phyloP scores from a whole-genome alignment of 2,888 invertebrate genomes.

The Orthosia incerta region DNA sequence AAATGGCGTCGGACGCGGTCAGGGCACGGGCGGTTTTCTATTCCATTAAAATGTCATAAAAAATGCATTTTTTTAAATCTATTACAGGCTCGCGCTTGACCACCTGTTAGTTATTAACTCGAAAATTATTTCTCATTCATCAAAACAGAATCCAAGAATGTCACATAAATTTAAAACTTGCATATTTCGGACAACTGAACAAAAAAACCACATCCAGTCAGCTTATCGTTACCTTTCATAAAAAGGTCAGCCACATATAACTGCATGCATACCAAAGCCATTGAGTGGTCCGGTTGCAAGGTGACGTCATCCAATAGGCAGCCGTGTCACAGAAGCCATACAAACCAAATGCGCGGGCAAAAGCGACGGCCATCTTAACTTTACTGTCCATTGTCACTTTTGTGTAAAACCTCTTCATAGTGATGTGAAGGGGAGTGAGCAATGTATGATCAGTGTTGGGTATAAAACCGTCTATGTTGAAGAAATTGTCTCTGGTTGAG shows the following conservation, averaged over 20 bases:
- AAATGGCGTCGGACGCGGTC: too few relatives aligned
- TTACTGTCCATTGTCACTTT: slow-evolving; percentile 78
- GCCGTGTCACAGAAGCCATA: slow-evolving; percentile 87
- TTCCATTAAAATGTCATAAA: too few relatives aligned
- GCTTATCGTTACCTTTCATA: slow-evolving; percentile 61
- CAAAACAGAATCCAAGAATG: slow-evolving; percentile 16
- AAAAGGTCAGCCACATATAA: slow-evolving; percentile 68
- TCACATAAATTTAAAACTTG: background rate
- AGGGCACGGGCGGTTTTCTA: too few relatives aligned
- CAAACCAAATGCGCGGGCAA: slow-evolving; percentile 70
- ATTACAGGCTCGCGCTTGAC: too few relatives aligned
- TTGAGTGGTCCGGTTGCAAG: slow-evolving; percentile 77
- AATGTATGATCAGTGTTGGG: slow-evolving; percentile 68
- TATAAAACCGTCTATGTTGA: slow-evolving; percentile 67
- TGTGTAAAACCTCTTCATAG: slow-evolving; percentile 70
- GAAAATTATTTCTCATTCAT: background rate
- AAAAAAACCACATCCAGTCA: slow-evolving; percentile 23
- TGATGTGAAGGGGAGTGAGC: slow-evolving; percentile 62
- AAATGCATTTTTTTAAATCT: too few relatives aligned
- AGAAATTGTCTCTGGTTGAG: slow-evolving; percentile 77
- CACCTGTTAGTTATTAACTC: too few relatives aligned
- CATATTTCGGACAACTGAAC: slow-evolving; percentile 19
- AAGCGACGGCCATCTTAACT: slow-evolving; percentile 70
- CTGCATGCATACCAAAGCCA: slow-evolving; percentile 75
- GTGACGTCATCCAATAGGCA: slow-evolving; percentile 88